Evolutionary conservation across 92 coral and sea anemone species (phyloP).

Genomic region (Chrysogorgia sp.): DNA sequence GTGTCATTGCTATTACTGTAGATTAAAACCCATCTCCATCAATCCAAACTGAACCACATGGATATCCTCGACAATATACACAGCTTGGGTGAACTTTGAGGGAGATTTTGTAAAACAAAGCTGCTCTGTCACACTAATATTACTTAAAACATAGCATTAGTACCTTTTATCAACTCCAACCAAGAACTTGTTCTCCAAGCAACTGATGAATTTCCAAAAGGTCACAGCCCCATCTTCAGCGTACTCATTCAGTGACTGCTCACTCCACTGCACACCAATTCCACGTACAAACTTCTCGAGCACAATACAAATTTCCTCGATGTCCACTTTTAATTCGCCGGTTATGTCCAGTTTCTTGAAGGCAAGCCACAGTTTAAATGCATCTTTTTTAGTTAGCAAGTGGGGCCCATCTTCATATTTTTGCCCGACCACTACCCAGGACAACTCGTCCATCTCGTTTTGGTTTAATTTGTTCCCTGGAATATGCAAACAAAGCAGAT

Average conservation of each 20-base stretch:
- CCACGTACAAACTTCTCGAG: slow-evolving; percentile 82
- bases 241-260: slow-evolving; percentile 62
- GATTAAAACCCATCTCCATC: no score
- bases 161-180: slow-evolving; percentile 75
- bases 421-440: slow-evolving; percentile 87
- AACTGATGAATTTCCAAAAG: slow-evolving; percentile 89
- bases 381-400: slow-evolving; percentile 68
- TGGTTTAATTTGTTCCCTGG: slow-evolving; percentile 46
- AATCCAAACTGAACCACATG: no score
- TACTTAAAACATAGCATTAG: not conserved
- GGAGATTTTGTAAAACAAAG: no score
- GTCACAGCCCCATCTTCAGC: slow-evolving; percentile 66
- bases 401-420: slow-evolving; percentile 72
- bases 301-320: slow-evolving; percentile 80
- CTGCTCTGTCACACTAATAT: not conserved
- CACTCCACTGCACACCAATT: slow-evolving; percentile 86
- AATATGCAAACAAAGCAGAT: not conserved
- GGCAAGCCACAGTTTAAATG: slow-evolving; percentile 79
- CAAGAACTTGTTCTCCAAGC: slow-evolving; percentile 75
- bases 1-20: no score
- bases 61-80: no score
- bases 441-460: slow-evolving; percentile 71
- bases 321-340: slow-evolving; percentile 75
- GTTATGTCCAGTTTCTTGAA: slow-evolving; percentile 87
- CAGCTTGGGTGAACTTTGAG: no score